A percentile compares a stretch with the other conserved stretches of the same genome.
phyloP scores from a whole-genome alignment of 2,797 vertebrate species.

The Philypnodon macrostomus region DNA sequence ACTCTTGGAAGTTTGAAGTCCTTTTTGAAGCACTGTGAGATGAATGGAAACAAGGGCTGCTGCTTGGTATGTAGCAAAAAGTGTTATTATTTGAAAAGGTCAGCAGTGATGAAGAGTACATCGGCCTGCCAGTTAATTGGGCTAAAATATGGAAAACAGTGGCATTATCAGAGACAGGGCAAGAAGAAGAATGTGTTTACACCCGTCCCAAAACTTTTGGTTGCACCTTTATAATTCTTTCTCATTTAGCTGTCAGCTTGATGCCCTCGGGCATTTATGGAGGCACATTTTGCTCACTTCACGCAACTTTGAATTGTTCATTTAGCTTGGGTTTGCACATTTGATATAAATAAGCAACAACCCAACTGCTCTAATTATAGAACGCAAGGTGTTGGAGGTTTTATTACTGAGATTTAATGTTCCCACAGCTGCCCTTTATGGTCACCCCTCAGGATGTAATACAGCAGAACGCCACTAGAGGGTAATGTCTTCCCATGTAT shows the following conservation, averaged over 20 bases:
- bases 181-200: constrained; percentile 34
- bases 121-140: constrained; percentile 51
- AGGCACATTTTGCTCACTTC: constrained; percentile 12
- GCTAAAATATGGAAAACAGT: constrained; percentile 42
- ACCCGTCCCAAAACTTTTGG: neutral
- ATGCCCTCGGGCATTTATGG: neutral
- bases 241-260: constrained; percentile 10
- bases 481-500: constrained; percentile 52
- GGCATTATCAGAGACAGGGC: constrained; percentile 22
- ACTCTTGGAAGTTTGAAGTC: constrained; percentile 51
- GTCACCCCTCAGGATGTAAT: constrained; percentile 15
- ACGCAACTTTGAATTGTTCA: constrained; percentile 11
- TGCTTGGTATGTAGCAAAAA: constrained; percentile 23
- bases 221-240: neutral
- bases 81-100: constrained; percentile 48
- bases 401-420: constrained; percentile 20
- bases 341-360: constrained; percentile 6
- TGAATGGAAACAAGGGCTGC: constrained; percentile 38
- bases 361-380: constrained; percentile 17
- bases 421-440: constrained; percentile 5
- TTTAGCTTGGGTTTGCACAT: constrained; percentile 9
- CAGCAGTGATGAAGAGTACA: constrained; percentile 50
- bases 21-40: constrained; percentile 38
- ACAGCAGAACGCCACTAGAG: constrained; percentile 57
- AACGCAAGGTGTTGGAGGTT: constrained; percentile 19